phyloP scores from a whole-genome alignment of 2,797 vertebrate genomes.

The Karalla daura region DNA sequence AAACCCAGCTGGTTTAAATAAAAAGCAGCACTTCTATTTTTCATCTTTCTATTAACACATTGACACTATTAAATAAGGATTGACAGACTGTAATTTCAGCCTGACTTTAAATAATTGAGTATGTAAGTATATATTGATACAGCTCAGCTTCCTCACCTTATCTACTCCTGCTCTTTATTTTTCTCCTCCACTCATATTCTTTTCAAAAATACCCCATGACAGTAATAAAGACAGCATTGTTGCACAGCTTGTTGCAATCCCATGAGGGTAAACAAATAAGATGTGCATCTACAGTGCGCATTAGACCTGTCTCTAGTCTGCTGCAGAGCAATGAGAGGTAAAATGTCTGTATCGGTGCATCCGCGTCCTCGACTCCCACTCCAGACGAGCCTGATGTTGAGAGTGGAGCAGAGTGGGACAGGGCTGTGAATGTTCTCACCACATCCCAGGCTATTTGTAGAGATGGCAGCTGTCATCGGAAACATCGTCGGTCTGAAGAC shows the following conservation, averaged over 20 bases:
- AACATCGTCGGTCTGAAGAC: slow-evolving; percentile 69
- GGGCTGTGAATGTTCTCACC: slow-evolving; percentile 77
- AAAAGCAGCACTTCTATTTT: background rate
- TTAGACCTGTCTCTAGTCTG: slow-evolving; percentile 6
- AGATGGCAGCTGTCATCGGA: slow-evolving; percentile 79
- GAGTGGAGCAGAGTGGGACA: slow-evolving; percentile 65
- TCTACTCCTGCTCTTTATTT: background rate
- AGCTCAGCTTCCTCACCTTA: slow-evolving; percentile 1
- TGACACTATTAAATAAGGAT: background rate
- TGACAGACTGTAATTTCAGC: background rate
- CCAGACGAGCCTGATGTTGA: slow-evolving; percentile 47
- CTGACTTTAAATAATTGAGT: too few relatives aligned
- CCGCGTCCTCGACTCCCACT: slow-evolving; percentile 48
- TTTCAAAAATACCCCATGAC: background rate
- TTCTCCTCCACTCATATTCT: background rate
- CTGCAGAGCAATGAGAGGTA: slow-evolving; percentile 18
- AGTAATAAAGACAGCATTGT: background rate
- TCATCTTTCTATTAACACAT: background rate
- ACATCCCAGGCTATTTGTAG: slow-evolving; percentile 76
- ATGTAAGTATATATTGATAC: too few relatives aligned
- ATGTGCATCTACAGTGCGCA: slow-evolving; percentile 4
- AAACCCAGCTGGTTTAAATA: background rate
- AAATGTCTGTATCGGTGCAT: slow-evolving; percentile 32
- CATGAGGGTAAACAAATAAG: slow-evolving; percentile 3
- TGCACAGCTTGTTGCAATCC: background rate